Percentiles rank a stretch among this genome's conserved stretches.
phyloP scores from a whole-genome alignment of 1,140 invertebrate species.

The Ips typographus region DNA sequence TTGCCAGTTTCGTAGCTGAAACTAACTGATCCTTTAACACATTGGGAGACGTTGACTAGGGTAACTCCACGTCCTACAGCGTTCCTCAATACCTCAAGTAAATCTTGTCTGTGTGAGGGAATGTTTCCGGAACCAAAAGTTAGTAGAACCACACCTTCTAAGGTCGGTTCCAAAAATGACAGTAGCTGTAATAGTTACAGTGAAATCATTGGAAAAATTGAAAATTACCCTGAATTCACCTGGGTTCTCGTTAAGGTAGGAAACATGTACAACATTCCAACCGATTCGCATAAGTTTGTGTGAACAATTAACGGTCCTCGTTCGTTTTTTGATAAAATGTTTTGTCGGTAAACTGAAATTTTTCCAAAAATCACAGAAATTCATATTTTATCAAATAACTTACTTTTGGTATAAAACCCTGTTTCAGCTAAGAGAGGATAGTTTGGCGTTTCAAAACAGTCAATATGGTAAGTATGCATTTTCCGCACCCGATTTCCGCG shows the following conservation, averaged over 20 bases:
- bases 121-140: slow-evolving; percentile 93
- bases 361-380: not conserved
- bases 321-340: slow-evolving; percentile 15
- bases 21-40: slow-evolving; percentile 74
- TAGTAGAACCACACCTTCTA: slow-evolving; percentile 81
- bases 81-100: slow-evolving; percentile 72
- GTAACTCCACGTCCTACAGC: slow-evolving; percentile 82
- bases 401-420: slow-evolving; percentile 71
- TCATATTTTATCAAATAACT: slow-evolving; percentile 7
- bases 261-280: slow-evolving; percentile 31
- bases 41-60: slow-evolving; percentile 93
- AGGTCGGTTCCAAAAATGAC: slow-evolving; percentile 80
- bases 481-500: slow-evolving; percentile 92
- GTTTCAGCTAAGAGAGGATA: slow-evolving; percentile 78
- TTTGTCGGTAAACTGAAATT: slow-evolving; percentile 18
- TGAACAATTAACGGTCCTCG: slow-evolving; percentile 14
- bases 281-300: slow-evolving; percentile 23
- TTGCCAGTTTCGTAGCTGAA: slow-evolving; percentile 81
- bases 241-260: slow-evolving; percentile 29
- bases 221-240: slow-evolving; percentile 8
- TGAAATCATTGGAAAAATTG: slow-evolving; percentile 1
- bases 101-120: slow-evolving; percentile 77
- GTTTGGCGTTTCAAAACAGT: slow-evolving; percentile 92
- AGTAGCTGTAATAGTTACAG: slow-evolving; percentile 55
- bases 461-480: slow-evolving; percentile 73